Percentiles rank a stretch among this genome's conserved stretches.
phyloP scores from a whole-genome alignment of 1,140 invertebrate genomes.

The Drosophila nebulosa region DNA sequence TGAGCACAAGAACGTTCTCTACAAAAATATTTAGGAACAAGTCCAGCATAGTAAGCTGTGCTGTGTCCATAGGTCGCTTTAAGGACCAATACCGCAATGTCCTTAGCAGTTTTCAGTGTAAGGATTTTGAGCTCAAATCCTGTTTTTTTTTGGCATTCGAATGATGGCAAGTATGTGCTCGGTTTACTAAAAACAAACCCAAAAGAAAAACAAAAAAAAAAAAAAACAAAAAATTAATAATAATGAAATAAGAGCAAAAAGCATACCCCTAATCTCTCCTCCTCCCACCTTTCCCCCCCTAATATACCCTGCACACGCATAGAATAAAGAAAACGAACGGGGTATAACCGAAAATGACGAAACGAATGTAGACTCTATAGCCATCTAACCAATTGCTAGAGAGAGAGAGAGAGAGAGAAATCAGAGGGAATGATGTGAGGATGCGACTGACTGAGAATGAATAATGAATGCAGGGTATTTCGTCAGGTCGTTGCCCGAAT shows the following conservation, averaged over 20 bases:
- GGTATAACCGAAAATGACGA: neutral
- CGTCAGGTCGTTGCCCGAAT: neutral
- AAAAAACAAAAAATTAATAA: conserved; percentile 3
- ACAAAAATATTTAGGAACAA: too few species aligned
- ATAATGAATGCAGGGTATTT: neutral
- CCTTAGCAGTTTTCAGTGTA: neutral
- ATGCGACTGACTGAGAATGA: too few species aligned
- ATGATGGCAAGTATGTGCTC: conserved; percentile 39
- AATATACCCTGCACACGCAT: neutral
- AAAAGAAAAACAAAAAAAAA: neutral
- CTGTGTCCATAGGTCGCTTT: too few species aligned
- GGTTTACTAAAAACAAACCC: conserved; percentile 35
- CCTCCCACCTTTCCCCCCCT: too few species aligned
- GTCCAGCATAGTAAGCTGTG: too few species aligned
- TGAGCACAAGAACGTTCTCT: too few species aligned
- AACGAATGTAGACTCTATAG: neutral
- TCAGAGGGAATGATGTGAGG: too few species aligned
- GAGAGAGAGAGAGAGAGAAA: too few species aligned
- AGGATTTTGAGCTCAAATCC: neutral
- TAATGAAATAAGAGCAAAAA: neutral
- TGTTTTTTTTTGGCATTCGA: neutral
- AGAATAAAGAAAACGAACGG: neutral
- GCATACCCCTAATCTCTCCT: conserved; percentile 16
- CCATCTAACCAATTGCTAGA: too few species aligned
- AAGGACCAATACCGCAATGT: too few species aligned